These are phyloP conservation scores for Isoperla grammatica DNA, from an alignment of 2,888 invertebrate genomes.

Conservation along the genomic window DNA sequence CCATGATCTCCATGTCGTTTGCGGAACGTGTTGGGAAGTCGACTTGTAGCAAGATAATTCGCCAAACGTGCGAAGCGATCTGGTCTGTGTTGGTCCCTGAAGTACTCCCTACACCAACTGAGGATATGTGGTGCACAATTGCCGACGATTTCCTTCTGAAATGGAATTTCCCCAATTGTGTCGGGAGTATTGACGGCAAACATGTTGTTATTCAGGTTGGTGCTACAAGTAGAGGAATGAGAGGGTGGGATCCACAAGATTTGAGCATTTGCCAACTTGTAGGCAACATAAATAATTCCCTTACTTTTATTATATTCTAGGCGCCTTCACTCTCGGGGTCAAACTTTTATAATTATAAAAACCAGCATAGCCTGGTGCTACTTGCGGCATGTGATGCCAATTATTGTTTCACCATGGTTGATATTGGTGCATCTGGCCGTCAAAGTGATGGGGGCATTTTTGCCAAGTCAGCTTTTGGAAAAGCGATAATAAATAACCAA, in stretches of 20 bases:
- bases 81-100: background rate
- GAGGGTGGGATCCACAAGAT: background rate
- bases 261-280: background rate
- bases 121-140: background rate
- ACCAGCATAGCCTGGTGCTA: conserved; percentile 1
- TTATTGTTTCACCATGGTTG: conserved; percentile 9
- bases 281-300: background rate
- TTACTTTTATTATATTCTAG: background rate
- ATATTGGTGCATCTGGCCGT: conserved; percentile 18
- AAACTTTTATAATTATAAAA: background rate
- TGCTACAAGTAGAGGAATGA: background rate
- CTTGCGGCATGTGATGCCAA: conserved; percentile 11
- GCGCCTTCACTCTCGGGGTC: background rate
- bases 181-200: conserved; percentile 14
- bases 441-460: conserved; percentile 13
- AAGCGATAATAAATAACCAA: background rate
- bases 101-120: background rate
- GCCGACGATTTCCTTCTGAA: background rate
- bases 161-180: conserved; percentile 12
- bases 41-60: background rate
- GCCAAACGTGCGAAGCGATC: background rate
- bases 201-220: conserved; percentile 4
- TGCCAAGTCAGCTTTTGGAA: conserved; percentile 5
- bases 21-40: background rate
- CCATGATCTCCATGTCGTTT: conserved; percentile 2